These are phyloP conservation scores for Ophiothrix spiculata DNA, from an alignment of 35 echinoderm and acorn worm species.

Conservation along the genomic window DNA sequence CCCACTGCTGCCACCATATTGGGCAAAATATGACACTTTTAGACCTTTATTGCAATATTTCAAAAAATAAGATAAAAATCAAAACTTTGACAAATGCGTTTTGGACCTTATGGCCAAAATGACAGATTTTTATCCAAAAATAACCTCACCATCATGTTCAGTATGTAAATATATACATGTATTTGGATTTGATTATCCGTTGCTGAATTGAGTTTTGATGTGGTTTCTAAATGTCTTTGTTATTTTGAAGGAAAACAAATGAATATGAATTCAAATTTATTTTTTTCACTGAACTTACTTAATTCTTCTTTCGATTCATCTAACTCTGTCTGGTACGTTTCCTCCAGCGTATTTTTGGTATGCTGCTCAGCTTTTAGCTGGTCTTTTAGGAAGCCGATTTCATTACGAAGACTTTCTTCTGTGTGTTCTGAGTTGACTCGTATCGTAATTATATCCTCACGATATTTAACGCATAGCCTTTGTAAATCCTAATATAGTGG, in stretches of 20 bases:
- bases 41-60: too few relatives aligned
- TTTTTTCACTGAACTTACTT: constrained; percentile 65
- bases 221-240: constrained; percentile 49
- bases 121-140: too few relatives aligned
- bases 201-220: constrained; percentile 59
- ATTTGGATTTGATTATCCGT: too few relatives aligned
- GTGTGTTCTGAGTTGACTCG: constrained; percentile 83
- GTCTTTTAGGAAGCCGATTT: constrained; percentile 74
- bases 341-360: constrained; percentile 69
- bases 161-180: too few relatives aligned
- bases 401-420: constrained; percentile 51
- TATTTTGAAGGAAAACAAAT: background rate
- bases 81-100: too few relatives aligned
- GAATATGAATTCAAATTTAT: background rate
- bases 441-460: constrained; percentile 78
- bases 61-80: too few relatives aligned
- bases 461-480: too few relatives aligned
- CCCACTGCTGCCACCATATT: too few relatives aligned
- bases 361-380: constrained; percentile 81
- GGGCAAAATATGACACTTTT: too few relatives aligned
- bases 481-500: too few relatives aligned
- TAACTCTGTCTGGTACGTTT: constrained; percentile 80
- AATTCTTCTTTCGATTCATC: constrained; percentile 80
- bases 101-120: too few relatives aligned
- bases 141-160: too few relatives aligned